Evolutionary conservation across 2,888 invertebrate genomes (phyloP).

Genomic region (Vandiemenella viatica): DNA sequence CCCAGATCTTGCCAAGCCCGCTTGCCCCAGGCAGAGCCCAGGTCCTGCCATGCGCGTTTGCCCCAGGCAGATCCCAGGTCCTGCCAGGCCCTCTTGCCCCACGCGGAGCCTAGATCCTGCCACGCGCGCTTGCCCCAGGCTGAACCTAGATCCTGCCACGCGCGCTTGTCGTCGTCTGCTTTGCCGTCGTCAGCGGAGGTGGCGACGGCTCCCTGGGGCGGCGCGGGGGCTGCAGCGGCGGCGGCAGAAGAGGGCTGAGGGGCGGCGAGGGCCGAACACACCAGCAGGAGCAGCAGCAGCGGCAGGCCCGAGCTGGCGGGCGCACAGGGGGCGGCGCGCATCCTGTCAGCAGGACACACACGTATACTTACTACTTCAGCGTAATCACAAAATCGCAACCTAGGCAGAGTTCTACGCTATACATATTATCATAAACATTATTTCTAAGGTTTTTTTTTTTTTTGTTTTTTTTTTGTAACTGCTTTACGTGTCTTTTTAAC

Average conservation of each 20-base stretch:
- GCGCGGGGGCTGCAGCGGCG: background rate
- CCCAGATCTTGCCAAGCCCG: conserved; percentile 34
- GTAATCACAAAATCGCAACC: too few relatives aligned
- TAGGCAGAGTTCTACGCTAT: too few relatives aligned
- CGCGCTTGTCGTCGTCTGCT: conserved; percentile 41
- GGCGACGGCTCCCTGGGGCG: too few relatives aligned
- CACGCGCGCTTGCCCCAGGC: conserved; percentile 41
- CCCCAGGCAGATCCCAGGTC: too few relatives aligned
- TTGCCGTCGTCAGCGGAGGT: background rate
- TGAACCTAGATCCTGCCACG: conserved; percentile 31
- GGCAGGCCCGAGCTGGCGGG: background rate
- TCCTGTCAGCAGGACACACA: too few relatives aligned
- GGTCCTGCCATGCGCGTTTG: conserved; percentile 52
- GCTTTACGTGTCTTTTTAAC: too few relatives aligned
- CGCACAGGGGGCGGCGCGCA: background rate
- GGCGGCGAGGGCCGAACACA: conserved; percentile 19
- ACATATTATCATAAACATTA: too few relatives aligned
- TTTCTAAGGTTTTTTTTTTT: too few relatives aligned
- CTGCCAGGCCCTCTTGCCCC: conserved; percentile 19
- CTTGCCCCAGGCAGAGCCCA: conserved; percentile 61
- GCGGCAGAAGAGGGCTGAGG: background rate
- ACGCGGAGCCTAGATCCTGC: conserved; percentile 18
- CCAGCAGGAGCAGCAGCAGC: background rate
- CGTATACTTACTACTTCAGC: too few relatives aligned
- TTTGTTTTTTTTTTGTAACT: too few relatives aligned